These are phyloP conservation scores for Hemicordylus capensis DNA, from an alignment of 2,113 vertebrate species.

Conservation along the genomic window DNA sequence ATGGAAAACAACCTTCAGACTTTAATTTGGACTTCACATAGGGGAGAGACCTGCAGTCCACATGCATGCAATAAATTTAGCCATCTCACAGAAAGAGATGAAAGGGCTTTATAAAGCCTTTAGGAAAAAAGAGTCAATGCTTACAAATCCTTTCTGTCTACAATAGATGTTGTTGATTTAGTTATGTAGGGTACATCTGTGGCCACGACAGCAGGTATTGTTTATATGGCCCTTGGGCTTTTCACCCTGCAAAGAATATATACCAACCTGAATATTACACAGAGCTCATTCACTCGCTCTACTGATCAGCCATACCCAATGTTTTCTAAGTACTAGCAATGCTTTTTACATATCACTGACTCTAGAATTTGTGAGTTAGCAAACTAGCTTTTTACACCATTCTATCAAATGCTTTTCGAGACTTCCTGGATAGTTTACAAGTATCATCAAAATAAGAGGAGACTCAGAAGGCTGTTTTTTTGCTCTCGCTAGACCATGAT, in stretches of 20 bases:
- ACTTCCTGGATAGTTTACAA: neutral
- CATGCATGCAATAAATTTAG: neutral
- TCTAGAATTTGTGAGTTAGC: neutral
- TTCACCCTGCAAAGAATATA: neutral
- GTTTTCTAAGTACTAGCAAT: no score
- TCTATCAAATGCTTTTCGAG: neutral
- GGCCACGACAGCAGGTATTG: neutral
- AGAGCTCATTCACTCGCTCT: neutral
- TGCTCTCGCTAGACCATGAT: neutral
- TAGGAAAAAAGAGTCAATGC: neutral
- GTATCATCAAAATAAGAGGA: neutral
- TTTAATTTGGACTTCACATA: neutral
- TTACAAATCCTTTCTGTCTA: neutral
- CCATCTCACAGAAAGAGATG: neutral
- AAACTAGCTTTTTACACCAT: neutral
- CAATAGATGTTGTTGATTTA: neutral
- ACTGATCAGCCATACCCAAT: neutral
- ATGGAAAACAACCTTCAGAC: neutral
- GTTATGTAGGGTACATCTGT: neutral
- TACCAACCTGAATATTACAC: no score
- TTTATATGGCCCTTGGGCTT: neutral
- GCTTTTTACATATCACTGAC: neutral
- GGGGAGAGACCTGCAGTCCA: neutral
- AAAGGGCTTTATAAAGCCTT: neutral
- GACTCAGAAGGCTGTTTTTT: neutral